Evolutionary conservation across 2,797 vertebrate species (phyloP), one percentile per base, ranked within the genome.

Genomic region (Halcyon smyrnensis): DNA sequence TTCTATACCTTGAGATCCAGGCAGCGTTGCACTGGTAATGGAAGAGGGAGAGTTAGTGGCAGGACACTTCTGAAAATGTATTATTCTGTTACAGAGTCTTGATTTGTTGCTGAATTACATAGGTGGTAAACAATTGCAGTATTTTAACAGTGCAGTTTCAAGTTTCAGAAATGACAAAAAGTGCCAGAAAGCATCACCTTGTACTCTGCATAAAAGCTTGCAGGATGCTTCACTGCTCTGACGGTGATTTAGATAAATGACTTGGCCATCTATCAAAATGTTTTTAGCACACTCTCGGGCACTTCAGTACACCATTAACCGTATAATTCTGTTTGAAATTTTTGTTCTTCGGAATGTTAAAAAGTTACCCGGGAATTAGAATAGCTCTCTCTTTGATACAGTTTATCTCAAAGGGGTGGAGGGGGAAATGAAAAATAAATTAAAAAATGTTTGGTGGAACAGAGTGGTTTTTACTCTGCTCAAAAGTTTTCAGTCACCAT

Each of bases 161-260:
- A 96, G 91, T 93, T 93, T 98, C 97, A 98, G 96, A 97, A 98
- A 96, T 97, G 97, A 97, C 93, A 97, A 96, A 96, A 95, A 97
- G 97, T 93, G 90, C 88, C 87, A 94, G 95, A 95, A 96, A 94
- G 93, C 81, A 87, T 92, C 87, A 94, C 91, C 92, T 93, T 92
- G 75, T 89, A 71, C 76, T 88, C 79, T 89, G 93, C 46, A 74
- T 95, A 93, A 92, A 97, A 95, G 97, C 96, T 98, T 81, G 97
- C 98, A 98, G 98, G 98, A 98, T 96, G 97, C 97, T 92, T 97
- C 84, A 51, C 91, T 76, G 71, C 95, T 96, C 90, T 98, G 98
- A 98, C 98, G 98, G 98, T 98, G 98, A 99, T 98, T 98, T 98
- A 98, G 99, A 99, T 97, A 98, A 98, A 99, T 98, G 95, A 97